Conservation (phyloP, 2,113 vertebrate species). For the Amblyopsis rosae region DNA sequence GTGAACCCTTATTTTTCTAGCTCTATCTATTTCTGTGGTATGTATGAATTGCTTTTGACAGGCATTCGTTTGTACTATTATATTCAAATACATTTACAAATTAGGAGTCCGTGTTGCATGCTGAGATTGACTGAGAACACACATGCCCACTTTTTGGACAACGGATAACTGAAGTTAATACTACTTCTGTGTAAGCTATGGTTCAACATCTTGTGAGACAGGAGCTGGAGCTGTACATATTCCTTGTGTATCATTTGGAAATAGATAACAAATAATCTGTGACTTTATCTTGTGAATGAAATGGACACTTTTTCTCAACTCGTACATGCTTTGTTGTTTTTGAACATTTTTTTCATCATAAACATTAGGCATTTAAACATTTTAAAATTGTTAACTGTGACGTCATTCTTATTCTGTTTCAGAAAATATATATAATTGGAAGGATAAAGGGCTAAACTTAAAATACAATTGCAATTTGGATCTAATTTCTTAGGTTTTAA, state of each 20-base stretch:
- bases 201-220: conserved; percentile 3
- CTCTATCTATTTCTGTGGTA: background rate
- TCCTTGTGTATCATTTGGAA: conserved; percentile 2
- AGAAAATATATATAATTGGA: no score
- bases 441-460: background rate
- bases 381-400: no score
- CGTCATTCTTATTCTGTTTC: no score
- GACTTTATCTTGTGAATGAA: background rate
- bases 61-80: background rate
- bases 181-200: background rate
- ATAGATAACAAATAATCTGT: background rate
- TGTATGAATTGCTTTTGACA: background rate
- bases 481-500: no score
- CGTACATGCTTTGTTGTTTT: no score
- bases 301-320: background rate
- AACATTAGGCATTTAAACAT: no score
- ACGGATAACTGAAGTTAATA: background rate
- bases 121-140: background rate
- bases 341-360: no score
- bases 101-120: background rate
- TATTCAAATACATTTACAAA: background rate
- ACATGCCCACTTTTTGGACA: background rate
- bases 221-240: conserved; percentile 1
- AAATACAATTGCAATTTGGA: conserved; percentile 12
- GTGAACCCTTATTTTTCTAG: background rate